Evolutionary conservation across 2,888 invertebrate species (phyloP).

Genomic region (Pogonocherus hispidulus): DNA sequence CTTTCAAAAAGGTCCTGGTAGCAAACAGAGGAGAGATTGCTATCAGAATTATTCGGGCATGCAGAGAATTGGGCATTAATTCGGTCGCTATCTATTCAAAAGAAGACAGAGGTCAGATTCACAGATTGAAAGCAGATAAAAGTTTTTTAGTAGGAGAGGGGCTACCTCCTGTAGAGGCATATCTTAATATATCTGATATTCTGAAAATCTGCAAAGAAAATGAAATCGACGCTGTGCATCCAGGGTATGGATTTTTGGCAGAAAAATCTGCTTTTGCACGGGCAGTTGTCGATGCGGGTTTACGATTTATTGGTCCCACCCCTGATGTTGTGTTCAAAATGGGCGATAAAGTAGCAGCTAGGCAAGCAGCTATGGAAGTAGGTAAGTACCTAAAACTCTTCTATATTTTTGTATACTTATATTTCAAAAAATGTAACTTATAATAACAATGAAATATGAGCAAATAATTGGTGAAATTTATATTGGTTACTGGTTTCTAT

Average conservation of each 20-base stretch:
- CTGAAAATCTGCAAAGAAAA: slow-evolving; percentile 95
- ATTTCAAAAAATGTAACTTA: no score
- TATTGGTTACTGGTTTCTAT: no score
- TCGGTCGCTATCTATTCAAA: slow-evolving; percentile 99
- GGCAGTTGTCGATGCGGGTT: slow-evolving; percentile 90
- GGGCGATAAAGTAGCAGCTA: slow-evolving; percentile 99
- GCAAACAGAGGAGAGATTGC: slow-evolving; percentile 99
- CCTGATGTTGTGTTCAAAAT: slow-evolving; percentile 95
- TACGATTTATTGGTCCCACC: slow-evolving; percentile 96
- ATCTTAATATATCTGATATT: slow-evolving; percentile 97
- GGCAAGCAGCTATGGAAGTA: slow-evolving; percentile 94
- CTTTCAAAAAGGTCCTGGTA: slow-evolving; percentile 93
- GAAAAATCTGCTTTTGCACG: slow-evolving; percentile 97
- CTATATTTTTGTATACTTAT: no score
- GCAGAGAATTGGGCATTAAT: slow-evolving; percentile 95
- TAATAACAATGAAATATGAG: no score
- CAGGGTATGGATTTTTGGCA: slow-evolving; percentile 94
- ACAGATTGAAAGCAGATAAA: slow-evolving; percentile 96
- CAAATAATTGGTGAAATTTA: no score
- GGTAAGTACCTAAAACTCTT: no score
- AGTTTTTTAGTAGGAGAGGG: slow-evolving; percentile 94
- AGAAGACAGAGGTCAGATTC: slow-evolving; percentile 97
- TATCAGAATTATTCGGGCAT: slow-evolving; percentile 96
- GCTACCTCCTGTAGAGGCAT: slow-evolving; percentile 96
- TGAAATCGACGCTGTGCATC: slow-evolving; percentile 94